Evolutionary conservation across 2,888 invertebrate genomes (phyloP).

Genomic region (Mimachlamys varia): DNA sequence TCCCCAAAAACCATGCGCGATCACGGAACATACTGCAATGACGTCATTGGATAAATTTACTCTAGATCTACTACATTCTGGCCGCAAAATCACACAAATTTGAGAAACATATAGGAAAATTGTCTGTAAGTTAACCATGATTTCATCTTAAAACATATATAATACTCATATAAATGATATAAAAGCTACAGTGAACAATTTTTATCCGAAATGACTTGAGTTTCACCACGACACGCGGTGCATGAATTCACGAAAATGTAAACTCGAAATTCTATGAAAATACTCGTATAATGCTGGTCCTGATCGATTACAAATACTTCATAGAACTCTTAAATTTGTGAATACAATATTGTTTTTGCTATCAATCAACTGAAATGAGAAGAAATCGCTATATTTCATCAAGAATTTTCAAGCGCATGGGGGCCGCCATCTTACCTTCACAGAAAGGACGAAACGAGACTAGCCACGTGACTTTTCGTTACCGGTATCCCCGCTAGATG

Average conservation of each 20-base stretch:
- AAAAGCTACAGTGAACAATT: neutral
- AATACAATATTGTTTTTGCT: neutral
- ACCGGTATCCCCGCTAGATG: slow-evolving; percentile 34
- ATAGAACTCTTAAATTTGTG: neutral
- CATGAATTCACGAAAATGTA: neutral
- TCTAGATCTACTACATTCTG: too few relatives aligned
- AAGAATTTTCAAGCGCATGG: neutral
- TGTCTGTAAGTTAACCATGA: too few relatives aligned
- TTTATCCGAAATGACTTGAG: neutral
- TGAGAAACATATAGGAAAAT: too few relatives aligned
- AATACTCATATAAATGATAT: neutral
- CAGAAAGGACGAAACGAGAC: slow-evolving; percentile 26
- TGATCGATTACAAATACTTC: neutral
- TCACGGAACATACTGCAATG: too few relatives aligned
- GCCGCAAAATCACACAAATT: too few relatives aligned
- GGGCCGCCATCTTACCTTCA: slow-evolving; percentile 36
- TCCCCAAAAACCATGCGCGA: too few relatives aligned
- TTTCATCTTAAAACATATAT: too few relatives aligned
- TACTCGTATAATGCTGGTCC: neutral
- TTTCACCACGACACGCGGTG: neutral
- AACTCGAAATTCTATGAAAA: neutral
- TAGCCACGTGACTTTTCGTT: neutral
- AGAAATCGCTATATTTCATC: neutral
- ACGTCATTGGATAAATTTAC: too few relatives aligned
- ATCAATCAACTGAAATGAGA: neutral